These are phyloP conservation scores for Melitaea cinxia DNA, from an alignment of 1,140 invertebrate species.

Conservation along the genomic window DNA sequence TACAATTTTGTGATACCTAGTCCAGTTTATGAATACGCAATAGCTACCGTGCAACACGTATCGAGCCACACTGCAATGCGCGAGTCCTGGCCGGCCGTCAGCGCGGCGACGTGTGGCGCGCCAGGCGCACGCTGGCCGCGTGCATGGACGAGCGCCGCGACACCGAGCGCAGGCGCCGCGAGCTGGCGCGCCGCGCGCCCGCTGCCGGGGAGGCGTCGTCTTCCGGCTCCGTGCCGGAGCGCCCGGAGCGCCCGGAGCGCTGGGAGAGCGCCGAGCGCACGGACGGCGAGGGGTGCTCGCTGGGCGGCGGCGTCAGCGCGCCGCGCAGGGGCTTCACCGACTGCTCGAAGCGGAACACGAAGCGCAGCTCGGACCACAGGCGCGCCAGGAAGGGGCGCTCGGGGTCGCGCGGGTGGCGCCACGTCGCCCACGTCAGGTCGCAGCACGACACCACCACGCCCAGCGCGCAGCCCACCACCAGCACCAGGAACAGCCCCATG, in stretches of 20 bases:
- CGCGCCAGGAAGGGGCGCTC: constrained; percentile 40
- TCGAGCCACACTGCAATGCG: no score
- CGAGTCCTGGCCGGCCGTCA: no score
- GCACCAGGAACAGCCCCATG: constrained; percentile 95
- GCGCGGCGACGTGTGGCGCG: constrained; percentile 41
- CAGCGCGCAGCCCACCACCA: constrained; percentile 84
- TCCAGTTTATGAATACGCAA: no score
- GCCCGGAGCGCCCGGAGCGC: constrained; percentile 8
- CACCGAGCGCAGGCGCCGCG: constrained; percentile 30
- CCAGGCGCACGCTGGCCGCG: constrained; percentile 59
- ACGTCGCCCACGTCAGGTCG: constrained; percentile 64
- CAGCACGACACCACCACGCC: constrained; percentile 65
- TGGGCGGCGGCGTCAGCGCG: constrained; percentile 32
- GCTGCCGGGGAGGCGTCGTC: constrained; percentile 9
- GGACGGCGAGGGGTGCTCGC: constrained; percentile 19
- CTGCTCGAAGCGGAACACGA: constrained; percentile 68
- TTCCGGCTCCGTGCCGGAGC: neutral
- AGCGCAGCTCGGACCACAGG: constrained; percentile 60
- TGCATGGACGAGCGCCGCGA: constrained; percentile 67
- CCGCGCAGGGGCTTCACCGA: constrained; percentile 63
- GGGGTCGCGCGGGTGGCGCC: constrained; percentile 45
- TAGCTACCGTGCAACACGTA: no score
- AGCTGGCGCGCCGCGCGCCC: constrained; percentile 10
- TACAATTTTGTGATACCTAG: no score
- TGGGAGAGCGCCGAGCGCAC: constrained; percentile 17